A percentile compares a stretch with the other conserved stretches of the same genome.
Conservation (phyloP, 2,888 invertebrate genomes). For the Eupithecia vulgata region DNA sequence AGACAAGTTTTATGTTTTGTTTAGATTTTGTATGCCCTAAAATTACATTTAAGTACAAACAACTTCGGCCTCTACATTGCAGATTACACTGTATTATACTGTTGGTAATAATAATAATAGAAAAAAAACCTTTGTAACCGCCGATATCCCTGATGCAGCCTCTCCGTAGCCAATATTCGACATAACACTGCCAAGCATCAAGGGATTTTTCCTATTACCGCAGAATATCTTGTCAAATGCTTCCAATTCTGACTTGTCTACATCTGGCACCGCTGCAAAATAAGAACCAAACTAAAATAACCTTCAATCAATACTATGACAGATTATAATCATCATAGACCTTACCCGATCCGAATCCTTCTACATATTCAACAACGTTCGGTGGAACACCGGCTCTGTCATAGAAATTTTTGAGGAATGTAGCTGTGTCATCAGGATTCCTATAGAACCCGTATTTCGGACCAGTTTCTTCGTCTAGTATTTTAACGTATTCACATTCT, state of each 20-base stretch:
- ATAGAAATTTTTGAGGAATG: constrained; percentile 71
- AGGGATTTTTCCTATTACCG: constrained; percentile 77
- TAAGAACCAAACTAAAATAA: neutral
- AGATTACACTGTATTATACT: too few relatives aligned
- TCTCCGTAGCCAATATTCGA: constrained; percentile 68
- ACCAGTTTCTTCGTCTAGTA: constrained; percentile 39
- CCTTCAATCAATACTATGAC: neutral
- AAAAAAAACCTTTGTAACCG: constrained; percentile 77
- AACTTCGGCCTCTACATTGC: too few relatives aligned
- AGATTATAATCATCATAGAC: neutral
- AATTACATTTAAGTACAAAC: neutral
- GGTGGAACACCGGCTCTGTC: constrained; percentile 84
- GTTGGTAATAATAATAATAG: neutral
- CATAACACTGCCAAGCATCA: constrained; percentile 79
- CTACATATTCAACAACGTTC: constrained; percentile 83
- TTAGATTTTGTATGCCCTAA: neutral
- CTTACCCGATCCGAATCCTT: constrained; percentile 87
- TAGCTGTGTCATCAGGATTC: constrained; percentile 43
- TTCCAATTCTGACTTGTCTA: constrained; percentile 86
- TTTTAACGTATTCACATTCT: constrained; percentile 47
- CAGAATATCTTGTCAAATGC: constrained; percentile 84
- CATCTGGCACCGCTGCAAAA: constrained; percentile 69
- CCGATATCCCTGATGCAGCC: constrained; percentile 75
- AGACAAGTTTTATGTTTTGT: neutral
- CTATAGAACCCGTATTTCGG: constrained; percentile 51